A percentile compares a stretch with the other conserved stretches of the same genome.
Conservation (phyloP, 2,888 invertebrate species). For the Stenolophus ochropezus region DNA sequence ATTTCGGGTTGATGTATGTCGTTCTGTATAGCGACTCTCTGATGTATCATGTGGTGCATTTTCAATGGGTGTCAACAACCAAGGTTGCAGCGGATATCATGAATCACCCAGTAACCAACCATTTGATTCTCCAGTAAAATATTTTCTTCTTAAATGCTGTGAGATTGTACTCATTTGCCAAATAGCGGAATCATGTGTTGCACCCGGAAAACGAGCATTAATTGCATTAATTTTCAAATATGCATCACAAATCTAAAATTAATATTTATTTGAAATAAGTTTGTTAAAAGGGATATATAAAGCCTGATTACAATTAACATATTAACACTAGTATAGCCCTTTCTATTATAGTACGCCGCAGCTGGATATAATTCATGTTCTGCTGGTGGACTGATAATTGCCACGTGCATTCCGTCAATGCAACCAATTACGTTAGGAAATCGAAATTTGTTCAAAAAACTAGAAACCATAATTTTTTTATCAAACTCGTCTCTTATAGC, state of each 20-base stretch:
- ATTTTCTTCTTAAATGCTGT: background rate
- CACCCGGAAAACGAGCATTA: slow-evolving; percentile 66
- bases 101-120: slow-evolving; percentile 63
- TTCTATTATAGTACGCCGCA: slow-evolving; percentile 55
- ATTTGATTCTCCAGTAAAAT: background rate
- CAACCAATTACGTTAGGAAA: background rate
- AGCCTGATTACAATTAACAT: slow-evolving; percentile 54
- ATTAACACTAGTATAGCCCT: slow-evolving; percentile 58
- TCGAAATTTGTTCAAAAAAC: background rate
- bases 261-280: background rate
- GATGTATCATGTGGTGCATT: slow-evolving; percentile 55
- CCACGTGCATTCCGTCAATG: slow-evolving; percentile 57
- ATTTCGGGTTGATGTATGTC: slow-evolving; percentile 62
- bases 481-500: background rate
- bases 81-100: slow-evolving; percentile 64
- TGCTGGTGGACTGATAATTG: slow-evolving; percentile 50
- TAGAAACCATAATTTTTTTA: background rate
- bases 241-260: slow-evolving; percentile 64
- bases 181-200: slow-evolving; percentile 65
- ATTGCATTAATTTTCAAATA: slow-evolving; percentile 63
- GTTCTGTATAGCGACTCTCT: slow-evolving; percentile 61
- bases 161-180: slow-evolving; percentile 60
- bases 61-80: slow-evolving; percentile 65
- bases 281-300: too few species aligned
- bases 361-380: slow-evolving; percentile 53